Base-by-base conservation (phyloP, 2,888 invertebrate genomes). In the Schrankia costaestrigalis region DNA sequence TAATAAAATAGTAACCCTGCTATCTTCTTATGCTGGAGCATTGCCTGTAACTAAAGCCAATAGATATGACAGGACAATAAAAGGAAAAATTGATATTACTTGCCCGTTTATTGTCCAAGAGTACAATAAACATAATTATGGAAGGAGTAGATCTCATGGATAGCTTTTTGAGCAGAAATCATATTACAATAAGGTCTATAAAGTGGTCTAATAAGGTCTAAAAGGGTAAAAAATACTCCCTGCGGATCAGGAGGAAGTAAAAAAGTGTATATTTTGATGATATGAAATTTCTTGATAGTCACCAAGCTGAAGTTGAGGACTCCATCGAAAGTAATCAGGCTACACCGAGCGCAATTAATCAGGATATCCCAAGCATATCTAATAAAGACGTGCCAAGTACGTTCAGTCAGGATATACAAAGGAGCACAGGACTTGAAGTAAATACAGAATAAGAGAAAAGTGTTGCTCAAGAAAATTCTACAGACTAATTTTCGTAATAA, bases 61-160 rank as follows among this genome's bases (percentile, higher is more conserved):
- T 1, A 23, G 31, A 3, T 35, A 18, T 26, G 33, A 36, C 19
- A 44, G 29, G 25, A 38, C 29, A 27, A 34, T 14, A 53, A 67
- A 68, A 51, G 42, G 12, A 45, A 63, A 49, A 50, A 55, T 56
- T 51, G 34, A 61, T 44, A 62, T 73, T 48, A 40, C 57, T 46
- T 71, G 68, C 49, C 70, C 71, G 29, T 48, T 57, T 44, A 59
- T 68, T 49, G 46, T 69, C 32, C 47, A 58, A 47, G 55, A 63
- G 7, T 29, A 29, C 10, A 38, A 38, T 27, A 13, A 9, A 1
- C 28, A 40, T 22, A n/a, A n/a, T n/a, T n/a, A n/a, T 71, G 70
- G 68, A 63, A 26, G 67, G 64, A 42, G 67, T 65, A 18, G 69
- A 71, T 25, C 56, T 69, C 22, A 55, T 63, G 55, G 66, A 73